phyloP scores from a whole-genome alignment of 2,888 invertebrate species.

The Clostera curtula region DNA sequence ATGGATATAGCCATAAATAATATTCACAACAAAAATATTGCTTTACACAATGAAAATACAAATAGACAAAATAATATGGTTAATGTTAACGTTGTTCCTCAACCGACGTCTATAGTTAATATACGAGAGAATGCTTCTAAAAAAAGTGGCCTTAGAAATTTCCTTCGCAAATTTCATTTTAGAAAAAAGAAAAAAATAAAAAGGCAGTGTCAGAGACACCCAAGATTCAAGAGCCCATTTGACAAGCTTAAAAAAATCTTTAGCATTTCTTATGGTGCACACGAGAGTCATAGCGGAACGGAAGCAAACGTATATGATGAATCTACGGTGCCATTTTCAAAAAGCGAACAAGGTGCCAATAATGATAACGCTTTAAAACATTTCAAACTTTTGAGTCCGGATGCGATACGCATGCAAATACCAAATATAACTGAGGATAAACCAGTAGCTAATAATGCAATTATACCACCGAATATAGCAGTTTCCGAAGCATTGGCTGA shows the following conservation, averaged over 20 bases:
- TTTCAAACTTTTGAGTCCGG: conserved; percentile 18
- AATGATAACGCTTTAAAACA: conserved; percentile 22
- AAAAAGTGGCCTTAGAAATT: conserved; percentile 21
- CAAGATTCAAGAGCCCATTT: conserved; percentile 37
- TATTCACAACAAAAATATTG: background rate
- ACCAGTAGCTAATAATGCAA: background rate
- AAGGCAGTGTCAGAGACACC: conserved; percentile 10
- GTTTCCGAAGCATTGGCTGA: background rate
- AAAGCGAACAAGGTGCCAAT: conserved; percentile 23
- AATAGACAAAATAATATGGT: conserved; percentile 27
- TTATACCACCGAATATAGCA: background rate
- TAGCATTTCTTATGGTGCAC: too few relatives aligned
- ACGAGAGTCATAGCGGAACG: too few relatives aligned
- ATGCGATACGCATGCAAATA: conserved; percentile 33
- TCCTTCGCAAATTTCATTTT: conserved; percentile 28
- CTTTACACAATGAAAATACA: conserved; percentile 5
- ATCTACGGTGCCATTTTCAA: conserved; percentile 3
- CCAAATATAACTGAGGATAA: conserved; percentile 36
- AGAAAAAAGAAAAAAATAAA: conserved; percentile 18
- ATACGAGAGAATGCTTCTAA: conserved; percentile 16
- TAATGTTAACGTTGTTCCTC: conserved; percentile 29
- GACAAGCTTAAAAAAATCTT: conserved; percentile 38
- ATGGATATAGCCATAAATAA: conserved; percentile 1
- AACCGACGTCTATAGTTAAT: conserved; percentile 31
- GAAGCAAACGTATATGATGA: conserved; percentile 10